These are phyloP conservation scores for Contarinia nasturtii DNA, from an alignment of 1,140 invertebrate species.

Conservation along the genomic window DNA sequence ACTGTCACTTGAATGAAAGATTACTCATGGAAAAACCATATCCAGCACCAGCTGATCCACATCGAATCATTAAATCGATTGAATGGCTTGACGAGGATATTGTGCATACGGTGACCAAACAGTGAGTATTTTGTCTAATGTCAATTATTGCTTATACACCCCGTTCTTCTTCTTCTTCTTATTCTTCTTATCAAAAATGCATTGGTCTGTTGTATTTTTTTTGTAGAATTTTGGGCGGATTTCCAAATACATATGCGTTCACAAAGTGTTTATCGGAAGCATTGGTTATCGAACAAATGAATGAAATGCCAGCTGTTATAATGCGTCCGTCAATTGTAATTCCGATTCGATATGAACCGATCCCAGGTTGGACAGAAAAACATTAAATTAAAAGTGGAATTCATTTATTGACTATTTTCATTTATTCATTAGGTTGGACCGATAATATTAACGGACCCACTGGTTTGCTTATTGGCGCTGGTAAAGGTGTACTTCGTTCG, in stretches of 20 bases:
- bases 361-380: slow-evolving; percentile 86
- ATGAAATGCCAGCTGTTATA: slow-evolving; percentile 60
- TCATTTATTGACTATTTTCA: slow-evolving; percentile 76
- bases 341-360: slow-evolving; percentile 58
- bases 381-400: too few species aligned
- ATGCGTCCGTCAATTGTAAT: slow-evolving; percentile 79
- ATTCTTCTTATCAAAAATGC: not conserved
- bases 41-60: slow-evolving; percentile 68
- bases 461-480: slow-evolving; percentile 39
- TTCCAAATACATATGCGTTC: slow-evolving; percentile 83
- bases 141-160: not conserved
- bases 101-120: slow-evolving; percentile 47
- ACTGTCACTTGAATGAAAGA: slow-evolving; percentile 41
- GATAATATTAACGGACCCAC: slow-evolving; percentile 84
- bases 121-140: slow-evolving; percentile 24
- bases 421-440: slow-evolving; percentile 22
- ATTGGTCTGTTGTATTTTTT: not conserved
- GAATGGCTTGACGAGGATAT: slow-evolving; percentile 74
- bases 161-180: not conserved
- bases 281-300: slow-evolving; percentile 54
- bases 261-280: slow-evolving; percentile 77
- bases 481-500: slow-evolving; percentile 53
- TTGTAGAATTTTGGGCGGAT: slow-evolving; percentile 50
- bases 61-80: slow-evolving; percentile 71
- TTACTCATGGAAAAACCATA: slow-evolving; percentile 54